Conservation (phyloP, 1,140 invertebrate species). For the Drosophila arizonae region DNA sequence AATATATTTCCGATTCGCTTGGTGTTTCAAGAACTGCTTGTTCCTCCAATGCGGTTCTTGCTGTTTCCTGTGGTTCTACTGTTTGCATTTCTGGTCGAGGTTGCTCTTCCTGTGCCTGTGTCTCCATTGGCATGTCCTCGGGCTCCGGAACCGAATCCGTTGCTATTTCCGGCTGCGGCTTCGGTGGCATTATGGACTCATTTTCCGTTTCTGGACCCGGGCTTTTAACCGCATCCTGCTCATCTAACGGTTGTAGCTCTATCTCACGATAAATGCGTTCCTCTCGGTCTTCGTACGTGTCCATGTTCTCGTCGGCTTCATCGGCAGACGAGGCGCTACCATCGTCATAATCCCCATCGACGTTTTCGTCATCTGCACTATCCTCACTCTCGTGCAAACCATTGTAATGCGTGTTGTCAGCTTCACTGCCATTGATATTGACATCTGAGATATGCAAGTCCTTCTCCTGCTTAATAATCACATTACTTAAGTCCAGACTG, state of each 20-base stretch:
- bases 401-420: constrained; percentile 40
- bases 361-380: constrained; percentile 33
- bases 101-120: not conserved
- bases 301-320: constrained; percentile 66
- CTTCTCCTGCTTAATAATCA: constrained; percentile 71
- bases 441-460: constrained; percentile 62
- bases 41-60: not conserved
- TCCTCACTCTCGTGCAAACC: constrained; percentile 16
- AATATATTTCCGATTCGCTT: not conserved
- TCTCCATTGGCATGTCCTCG: no score
- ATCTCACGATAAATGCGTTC: constrained; percentile 71
- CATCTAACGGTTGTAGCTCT: constrained; percentile 56
- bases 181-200: not conserved
- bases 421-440: constrained; percentile 30
- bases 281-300: constrained; percentile 50
- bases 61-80: not conserved
- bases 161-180: not conserved
- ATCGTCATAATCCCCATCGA: constrained; percentile 50
- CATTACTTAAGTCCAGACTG: constrained; percentile 61
- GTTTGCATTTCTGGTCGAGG: not conserved
- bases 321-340: constrained; percentile 61
- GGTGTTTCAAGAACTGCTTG: not conserved
- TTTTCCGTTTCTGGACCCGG: not conserved
- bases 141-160: not conserved
- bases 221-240: not conserved